Percentiles rank a stretch among this genome's conserved stretches.
Conservation (phyloP, 1,140 invertebrate genomes). For the Prorops nasuta region DNA sequence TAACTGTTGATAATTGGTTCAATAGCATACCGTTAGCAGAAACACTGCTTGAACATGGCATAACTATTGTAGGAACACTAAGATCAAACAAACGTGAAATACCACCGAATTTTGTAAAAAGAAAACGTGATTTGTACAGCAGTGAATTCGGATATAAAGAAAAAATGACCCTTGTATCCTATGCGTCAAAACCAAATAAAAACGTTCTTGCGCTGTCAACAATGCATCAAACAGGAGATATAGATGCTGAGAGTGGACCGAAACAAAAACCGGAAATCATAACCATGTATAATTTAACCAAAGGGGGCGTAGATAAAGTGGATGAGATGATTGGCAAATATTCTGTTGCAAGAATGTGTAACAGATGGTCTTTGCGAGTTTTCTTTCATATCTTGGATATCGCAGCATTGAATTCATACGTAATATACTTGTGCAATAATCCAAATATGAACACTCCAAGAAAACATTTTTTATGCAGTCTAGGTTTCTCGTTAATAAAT, state of each 20-base stretch:
- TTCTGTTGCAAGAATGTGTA: too few relatives aligned
- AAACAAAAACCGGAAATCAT: background rate
- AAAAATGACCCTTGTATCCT: background rate
- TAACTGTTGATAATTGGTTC: background rate
- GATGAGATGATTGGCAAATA: too few relatives aligned
- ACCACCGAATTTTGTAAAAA: background rate
- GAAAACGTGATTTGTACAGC: too few relatives aligned
- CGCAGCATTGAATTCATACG: too few relatives aligned
- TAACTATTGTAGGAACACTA: background rate
- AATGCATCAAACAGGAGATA: background rate
- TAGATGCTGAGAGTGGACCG: background rate
- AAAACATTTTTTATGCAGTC: too few relatives aligned
- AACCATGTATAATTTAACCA: background rate
- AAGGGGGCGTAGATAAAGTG: too few relatives aligned
- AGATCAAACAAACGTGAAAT: background rate
- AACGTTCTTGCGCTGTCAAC: background rate
- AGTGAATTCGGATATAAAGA: background rate
- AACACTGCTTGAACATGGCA: background rate
- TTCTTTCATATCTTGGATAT: too few relatives aligned
- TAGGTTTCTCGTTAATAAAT: too few relatives aligned
- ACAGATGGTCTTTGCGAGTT: too few relatives aligned
- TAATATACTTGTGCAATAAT: too few relatives aligned
- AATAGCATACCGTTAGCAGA: background rate
- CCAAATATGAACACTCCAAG: too few relatives aligned
- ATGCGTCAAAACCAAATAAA: too few relatives aligned